These are phyloP conservation scores for Protula sp. DNA, from an alignment of 2,888 invertebrate species.

Conservation along the genomic window DNA sequence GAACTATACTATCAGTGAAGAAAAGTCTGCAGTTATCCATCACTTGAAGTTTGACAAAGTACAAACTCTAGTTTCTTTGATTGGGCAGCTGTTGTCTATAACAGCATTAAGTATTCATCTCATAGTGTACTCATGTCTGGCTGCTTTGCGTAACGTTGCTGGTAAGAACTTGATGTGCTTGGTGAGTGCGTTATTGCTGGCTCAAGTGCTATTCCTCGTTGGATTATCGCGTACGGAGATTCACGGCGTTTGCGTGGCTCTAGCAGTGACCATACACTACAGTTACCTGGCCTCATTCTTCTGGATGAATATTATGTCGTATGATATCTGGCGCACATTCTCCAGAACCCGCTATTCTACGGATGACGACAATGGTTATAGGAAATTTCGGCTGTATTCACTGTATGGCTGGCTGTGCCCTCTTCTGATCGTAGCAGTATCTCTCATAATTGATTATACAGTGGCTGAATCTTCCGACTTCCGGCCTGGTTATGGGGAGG, in stretches of 20 bases:
- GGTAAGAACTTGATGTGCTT: constrained; percentile 7
- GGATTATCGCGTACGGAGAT: background rate
- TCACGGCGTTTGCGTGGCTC: background rate
- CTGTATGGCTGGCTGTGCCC: background rate
- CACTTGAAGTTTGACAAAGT: background rate
- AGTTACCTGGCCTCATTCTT: constrained; percentile 5
- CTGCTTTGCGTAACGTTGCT: constrained; percentile 4
- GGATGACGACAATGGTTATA: background rate
- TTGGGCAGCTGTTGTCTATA: constrained; percentile 2
- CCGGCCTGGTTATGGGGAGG: constrained; percentile 6
- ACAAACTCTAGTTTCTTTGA: background rate
- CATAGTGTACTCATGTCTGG: constrained; percentile 1
- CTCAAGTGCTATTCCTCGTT: constrained; percentile 4
- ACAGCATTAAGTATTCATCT: constrained; percentile 2
- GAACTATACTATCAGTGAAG: background rate
- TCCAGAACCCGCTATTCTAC: background rate
- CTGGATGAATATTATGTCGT: constrained; percentile 7
- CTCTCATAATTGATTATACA: background rate
- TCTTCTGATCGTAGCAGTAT: background rate
- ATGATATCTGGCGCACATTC: background rate
- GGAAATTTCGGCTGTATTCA: background rate
- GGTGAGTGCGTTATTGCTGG: background rate
- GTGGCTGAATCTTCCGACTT: background rate
- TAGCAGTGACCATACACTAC: constrained; percentile 4
- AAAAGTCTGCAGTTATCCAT: background rate